These are phyloP conservation scores for Bombus polaris DNA, from an alignment of 1,140 invertebrate species.

Conservation along the genomic window DNA sequence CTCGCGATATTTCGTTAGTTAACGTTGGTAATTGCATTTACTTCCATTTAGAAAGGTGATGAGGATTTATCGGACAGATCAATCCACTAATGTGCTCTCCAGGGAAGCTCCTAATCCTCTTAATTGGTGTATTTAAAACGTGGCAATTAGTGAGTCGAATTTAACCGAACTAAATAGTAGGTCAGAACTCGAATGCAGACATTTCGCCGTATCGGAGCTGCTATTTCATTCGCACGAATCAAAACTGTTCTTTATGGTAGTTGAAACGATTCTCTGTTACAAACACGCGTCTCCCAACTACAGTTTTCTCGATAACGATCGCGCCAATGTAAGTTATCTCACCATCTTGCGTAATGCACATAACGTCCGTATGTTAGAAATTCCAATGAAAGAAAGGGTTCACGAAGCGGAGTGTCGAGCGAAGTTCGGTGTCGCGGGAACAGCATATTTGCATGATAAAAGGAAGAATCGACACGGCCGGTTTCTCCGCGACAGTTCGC, in stretches of 20 bases:
- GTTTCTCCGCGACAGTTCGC: conserved; percentile 42
- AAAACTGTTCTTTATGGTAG: background rate
- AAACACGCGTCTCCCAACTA: background rate
- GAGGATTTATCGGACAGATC: background rate
- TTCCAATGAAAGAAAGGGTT: background rate
- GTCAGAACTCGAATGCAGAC: background rate
- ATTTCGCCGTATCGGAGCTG: background rate
- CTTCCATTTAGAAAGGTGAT: background rate
- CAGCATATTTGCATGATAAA: conserved; percentile 9
- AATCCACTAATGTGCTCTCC: background rate
- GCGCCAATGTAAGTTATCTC: background rate
- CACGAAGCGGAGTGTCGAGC: background rate
- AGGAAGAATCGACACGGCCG: conserved; percentile 23
- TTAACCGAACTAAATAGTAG: background rate
- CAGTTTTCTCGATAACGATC: background rate
- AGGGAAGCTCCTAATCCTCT: background rate
- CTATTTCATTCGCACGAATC: background rate
- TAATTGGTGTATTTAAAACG: conserved; percentile 16
- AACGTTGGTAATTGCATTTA: background rate
- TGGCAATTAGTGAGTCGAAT: background rate
- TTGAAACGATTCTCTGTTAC: background rate
- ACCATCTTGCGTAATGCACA: background rate
- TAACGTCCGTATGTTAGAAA: background rate
- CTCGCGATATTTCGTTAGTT: background rate
- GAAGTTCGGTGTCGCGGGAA: background rate